phyloP scores from a whole-genome alignment of 2,797 vertebrate species.

The Leucoraja ocellata region DNA sequence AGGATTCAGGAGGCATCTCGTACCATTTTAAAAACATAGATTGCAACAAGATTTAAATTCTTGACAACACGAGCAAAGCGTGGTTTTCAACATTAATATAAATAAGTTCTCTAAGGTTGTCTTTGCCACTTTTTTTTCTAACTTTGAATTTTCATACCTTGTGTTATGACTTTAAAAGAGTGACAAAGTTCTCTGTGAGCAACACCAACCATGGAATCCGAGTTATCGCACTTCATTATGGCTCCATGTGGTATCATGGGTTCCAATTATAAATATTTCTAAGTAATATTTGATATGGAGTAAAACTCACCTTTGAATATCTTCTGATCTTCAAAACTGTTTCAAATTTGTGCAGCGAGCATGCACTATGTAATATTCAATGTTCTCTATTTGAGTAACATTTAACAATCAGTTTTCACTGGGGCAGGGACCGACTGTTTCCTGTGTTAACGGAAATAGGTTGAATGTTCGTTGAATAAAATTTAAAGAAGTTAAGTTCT shows the following conservation, averaged over 20 bases:
- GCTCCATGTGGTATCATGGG: background rate
- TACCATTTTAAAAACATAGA: background rate
- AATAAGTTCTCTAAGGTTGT: background rate
- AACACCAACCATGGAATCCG: background rate
- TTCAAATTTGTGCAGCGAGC: background rate
- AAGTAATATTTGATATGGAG: background rate
- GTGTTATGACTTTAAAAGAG: background rate
- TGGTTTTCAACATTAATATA: background rate
- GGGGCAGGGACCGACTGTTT: background rate
- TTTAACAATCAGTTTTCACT: background rate
- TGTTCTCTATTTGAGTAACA: background rate
- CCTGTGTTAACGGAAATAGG: constrained; percentile 7
- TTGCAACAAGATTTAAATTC: background rate
- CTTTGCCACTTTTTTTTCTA: background rate
- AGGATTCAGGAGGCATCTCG: background rate
- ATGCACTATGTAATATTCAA: background rate
- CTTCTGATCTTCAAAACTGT: background rate
- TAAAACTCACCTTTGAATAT: background rate
- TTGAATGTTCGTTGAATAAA: background rate
- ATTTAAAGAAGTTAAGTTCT: background rate
- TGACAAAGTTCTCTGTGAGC: background rate
- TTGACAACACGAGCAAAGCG: background rate
- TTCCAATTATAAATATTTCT: background rate
- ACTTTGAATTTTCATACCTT: background rate
- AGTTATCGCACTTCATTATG: background rate